These are phyloP conservation scores for Tenebrosternarchus preto DNA, from an alignment of 2,113 vertebrate species.

Conservation along the genomic window DNA sequence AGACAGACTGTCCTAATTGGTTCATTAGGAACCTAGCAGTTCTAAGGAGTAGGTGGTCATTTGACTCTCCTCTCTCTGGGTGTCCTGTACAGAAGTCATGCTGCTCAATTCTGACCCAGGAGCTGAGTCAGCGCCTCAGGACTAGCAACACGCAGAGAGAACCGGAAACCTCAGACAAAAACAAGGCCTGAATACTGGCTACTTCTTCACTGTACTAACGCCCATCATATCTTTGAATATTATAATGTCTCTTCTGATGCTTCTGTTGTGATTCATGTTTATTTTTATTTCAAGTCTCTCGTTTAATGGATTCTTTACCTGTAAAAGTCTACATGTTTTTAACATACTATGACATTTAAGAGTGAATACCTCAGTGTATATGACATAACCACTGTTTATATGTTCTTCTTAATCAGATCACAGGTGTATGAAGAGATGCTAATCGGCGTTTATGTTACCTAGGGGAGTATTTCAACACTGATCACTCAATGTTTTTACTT, in stretches of 20 bases:
- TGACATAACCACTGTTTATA: background rate
- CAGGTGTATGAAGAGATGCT: background rate
- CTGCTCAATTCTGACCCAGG: conserved; percentile 80
- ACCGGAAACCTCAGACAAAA: conserved; percentile 75
- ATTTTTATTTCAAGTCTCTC: background rate
- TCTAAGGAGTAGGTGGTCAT: too few species aligned
- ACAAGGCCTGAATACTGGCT: conserved; percentile 64
- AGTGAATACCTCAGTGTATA: background rate
- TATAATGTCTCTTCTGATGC: background rate
- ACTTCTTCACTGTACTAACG: background rate
- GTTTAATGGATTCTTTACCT: background rate
- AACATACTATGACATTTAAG: background rate
- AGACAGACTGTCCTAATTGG: too few species aligned
- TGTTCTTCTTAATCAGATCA: background rate
- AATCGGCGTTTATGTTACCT: background rate
- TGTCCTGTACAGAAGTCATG: conserved; percentile 78
- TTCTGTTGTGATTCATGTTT: background rate
- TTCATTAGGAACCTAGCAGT: too few species aligned
- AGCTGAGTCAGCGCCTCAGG: conserved; percentile 80
- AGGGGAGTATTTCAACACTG: background rate
- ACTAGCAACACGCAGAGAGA: conserved; percentile 60
- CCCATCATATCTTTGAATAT: too few species aligned
- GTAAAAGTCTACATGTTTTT: background rate
- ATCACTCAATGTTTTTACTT: background rate
- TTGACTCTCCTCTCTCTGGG: conserved; percentile 18